Percentiles rank a stretch among this genome's conserved stretches.
Evolutionary conservation across 2,797 vertebrate genomes (phyloP).

Genomic region (Rhinella marina): DNA sequence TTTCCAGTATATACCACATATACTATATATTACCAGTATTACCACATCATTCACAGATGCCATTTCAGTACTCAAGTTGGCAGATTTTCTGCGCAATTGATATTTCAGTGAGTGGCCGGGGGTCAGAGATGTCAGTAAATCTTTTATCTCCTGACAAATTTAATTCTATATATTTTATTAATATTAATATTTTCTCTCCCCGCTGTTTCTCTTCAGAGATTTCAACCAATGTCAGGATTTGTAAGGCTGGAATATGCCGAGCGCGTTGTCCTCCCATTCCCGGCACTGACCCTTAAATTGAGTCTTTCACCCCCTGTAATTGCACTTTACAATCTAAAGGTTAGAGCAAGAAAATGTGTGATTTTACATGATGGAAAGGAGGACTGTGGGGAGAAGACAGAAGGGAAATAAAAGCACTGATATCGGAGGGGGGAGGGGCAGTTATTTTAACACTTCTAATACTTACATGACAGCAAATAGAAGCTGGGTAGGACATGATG

Average conservation of each 20-base stretch:
- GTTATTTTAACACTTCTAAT: neutral
- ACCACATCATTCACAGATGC: neutral
- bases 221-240: neutral
- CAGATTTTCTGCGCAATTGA: neutral
- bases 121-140: neutral
- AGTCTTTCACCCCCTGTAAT: conserved; percentile 7
- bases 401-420: neutral
- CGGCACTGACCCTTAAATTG: conserved; percentile 13
- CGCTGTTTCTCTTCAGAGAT: neutral
- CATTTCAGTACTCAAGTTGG: neutral
- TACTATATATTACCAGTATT: too few relatives aligned
- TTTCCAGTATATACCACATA: neutral
- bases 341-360: neutral
- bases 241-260: neutral
- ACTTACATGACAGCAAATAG: neutral
- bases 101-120: neutral
- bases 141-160: conserved; percentile 13
- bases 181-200: conserved; percentile 3
- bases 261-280: neutral
- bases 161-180: conserved; percentile 15
- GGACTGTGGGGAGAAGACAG: neutral
- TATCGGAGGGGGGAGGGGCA: neutral
- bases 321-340: conserved; percentile 25
- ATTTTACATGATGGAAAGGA: neutral
- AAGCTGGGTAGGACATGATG: neutral